Percentiles rank a stretch among this genome's conserved stretches.
phyloP scores from a whole-genome alignment of 2,888 invertebrate species.

The Plagiodera versicolora region DNA sequence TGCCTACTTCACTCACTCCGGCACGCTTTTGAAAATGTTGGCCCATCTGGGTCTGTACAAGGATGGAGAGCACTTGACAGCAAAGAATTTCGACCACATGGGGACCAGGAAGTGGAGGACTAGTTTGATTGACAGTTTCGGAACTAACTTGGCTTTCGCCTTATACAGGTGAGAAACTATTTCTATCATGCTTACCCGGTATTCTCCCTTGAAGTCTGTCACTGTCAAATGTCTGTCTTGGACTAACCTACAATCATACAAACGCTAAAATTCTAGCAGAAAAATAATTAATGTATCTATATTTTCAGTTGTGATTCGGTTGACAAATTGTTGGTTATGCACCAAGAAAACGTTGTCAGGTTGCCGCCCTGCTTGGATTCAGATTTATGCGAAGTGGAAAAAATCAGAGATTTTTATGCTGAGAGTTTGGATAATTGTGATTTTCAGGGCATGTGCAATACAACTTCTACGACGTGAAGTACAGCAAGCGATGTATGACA shows the following conservation, averaged over 20 bases:
- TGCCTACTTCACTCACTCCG: constrained; percentile 82
- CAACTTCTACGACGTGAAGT: background rate
- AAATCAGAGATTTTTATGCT: constrained; percentile 61
- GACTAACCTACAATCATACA: too few species aligned
- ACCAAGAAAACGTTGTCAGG: constrained; percentile 72
- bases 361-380: constrained; percentile 68
- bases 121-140: constrained; percentile 74
- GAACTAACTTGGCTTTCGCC: constrained; percentile 78
- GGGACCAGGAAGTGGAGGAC: constrained; percentile 61
- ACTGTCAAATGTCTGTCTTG: too few species aligned
- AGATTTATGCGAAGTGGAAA: constrained; percentile 67
- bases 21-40: constrained; percentile 75
- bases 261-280: too few species aligned
- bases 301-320: constrained; percentile 50
- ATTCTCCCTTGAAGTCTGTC: too few species aligned
- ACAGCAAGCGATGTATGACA: background rate
- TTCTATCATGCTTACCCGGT: too few species aligned
- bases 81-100: constrained; percentile 55
- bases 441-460: constrained; percentile 66
- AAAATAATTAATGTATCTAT: too few species aligned
- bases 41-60: constrained; percentile 73
- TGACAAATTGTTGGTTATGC: constrained; percentile 65
- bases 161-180: constrained; percentile 51
- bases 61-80: constrained; percentile 64
- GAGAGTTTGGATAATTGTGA: constrained; percentile 67